phyloP scores from a whole-genome alignment of 1,140 invertebrate species.

The Chionoecetes opilio region DNA sequence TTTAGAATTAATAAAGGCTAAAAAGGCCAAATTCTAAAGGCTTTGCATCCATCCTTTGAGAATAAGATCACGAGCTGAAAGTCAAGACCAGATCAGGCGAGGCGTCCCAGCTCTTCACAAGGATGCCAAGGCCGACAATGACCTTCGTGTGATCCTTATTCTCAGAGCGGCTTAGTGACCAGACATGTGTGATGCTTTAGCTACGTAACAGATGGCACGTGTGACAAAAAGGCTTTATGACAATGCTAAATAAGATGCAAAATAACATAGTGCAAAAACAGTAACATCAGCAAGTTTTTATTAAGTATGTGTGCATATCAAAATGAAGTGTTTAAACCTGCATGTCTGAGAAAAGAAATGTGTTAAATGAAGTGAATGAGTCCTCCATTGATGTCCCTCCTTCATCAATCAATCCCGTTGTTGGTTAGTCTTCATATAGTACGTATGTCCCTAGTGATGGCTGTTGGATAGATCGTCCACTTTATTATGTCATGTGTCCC shows the following conservation, averaged over 20 bases:
- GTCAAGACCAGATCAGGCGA: background rate
- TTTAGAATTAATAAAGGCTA: background rate
- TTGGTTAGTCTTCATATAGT: too few relatives aligned
- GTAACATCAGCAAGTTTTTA: background rate
- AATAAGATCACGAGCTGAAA: background rate
- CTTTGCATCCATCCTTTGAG: background rate
- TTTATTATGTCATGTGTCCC: too few relatives aligned
- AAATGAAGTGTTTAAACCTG: too few relatives aligned
- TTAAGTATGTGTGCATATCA: background rate
- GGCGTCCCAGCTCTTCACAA: too few relatives aligned
- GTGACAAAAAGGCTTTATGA: background rate
- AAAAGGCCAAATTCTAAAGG: too few relatives aligned
- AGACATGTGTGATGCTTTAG: background rate
- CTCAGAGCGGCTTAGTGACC: background rate
- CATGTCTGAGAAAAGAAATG: too few relatives aligned
- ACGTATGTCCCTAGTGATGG: too few relatives aligned
- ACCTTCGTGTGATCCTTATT: background rate
- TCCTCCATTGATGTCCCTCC: too few relatives aligned
- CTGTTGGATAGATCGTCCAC: too few relatives aligned
- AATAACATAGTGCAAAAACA: background rate
- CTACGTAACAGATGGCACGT: background rate
- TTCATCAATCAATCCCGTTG: too few relatives aligned
- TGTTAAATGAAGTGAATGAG: too few relatives aligned
- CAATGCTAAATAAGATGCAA: background rate
- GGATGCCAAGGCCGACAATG: background rate